These are phyloP conservation scores for Pachypeltis micranthus DNA, from an alignment of 1,140 invertebrate genomes.

Conservation along the genomic window DNA sequence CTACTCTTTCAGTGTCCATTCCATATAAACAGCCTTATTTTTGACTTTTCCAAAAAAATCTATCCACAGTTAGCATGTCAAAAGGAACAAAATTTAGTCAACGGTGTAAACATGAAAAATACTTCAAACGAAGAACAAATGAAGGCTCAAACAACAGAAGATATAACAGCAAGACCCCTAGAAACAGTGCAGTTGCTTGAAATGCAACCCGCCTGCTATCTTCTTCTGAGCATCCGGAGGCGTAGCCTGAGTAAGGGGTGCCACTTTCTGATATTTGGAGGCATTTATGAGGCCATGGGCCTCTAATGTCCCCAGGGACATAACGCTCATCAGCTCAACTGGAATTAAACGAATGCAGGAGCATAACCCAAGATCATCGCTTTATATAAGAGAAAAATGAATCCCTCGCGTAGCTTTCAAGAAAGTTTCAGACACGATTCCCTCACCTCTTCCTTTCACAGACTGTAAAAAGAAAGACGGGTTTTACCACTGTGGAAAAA, in stretches of 20 bases:
- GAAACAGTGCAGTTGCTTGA: background rate
- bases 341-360: slow-evolving; percentile 87
- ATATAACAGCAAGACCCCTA: background rate
- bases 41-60: slow-evolving; percentile 87
- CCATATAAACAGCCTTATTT: slow-evolving; percentile 82
- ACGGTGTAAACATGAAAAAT: slow-evolving; percentile 17
- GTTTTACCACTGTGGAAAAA: no score
- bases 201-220: slow-evolving; percentile 57
- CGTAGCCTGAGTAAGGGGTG: slow-evolving; percentile 63
- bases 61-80: slow-evolving; percentile 36
- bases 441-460: no score
- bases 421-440: no score
- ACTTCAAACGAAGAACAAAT: background rate
- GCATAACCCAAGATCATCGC: slow-evolving; percentile 54
- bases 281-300: slow-evolving; percentile 77
- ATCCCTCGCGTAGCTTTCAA: no score
- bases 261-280: no score
- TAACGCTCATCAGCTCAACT: slow-evolving; percentile 83
- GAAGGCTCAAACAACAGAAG: slow-evolving; percentile 10
- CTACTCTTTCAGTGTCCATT: slow-evolving; percentile 79
- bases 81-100: slow-evolving; percentile 15
- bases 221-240: slow-evolving; percentile 89
- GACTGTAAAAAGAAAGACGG: no score
- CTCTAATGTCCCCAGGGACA: slow-evolving; percentile 86
- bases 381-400: no score